Evolutionary conservation across 2,113 vertebrate species (phyloP).

Genomic region (Nothobranchius kuhntae): DNA sequence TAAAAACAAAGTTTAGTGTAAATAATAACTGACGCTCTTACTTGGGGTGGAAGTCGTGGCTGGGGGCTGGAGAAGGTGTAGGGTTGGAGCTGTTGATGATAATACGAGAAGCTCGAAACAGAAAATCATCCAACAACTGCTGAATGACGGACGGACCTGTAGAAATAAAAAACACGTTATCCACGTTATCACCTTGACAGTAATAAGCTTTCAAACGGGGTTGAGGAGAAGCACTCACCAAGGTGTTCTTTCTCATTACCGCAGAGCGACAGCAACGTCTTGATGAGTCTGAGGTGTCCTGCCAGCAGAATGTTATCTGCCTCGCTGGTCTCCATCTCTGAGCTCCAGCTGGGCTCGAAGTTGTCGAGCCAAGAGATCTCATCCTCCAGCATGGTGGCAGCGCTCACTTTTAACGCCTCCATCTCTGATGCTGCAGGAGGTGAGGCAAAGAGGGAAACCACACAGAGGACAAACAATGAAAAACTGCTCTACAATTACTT

Average conservation of each 20-base stretch:
- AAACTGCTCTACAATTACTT: not conserved
- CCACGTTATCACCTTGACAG: not conserved
- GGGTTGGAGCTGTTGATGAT: slow-evolving; percentile 96
- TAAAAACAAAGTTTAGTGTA: too few relatives aligned
- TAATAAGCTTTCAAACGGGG: not conserved
- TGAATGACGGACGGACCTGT: slow-evolving; percentile 95
- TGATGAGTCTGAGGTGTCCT: slow-evolving; percentile 95
- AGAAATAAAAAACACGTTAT: slow-evolving; percentile 11
- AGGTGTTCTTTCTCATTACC: slow-evolving; percentile 96
- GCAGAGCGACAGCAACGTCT: slow-evolving; percentile 95
- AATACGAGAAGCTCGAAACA: slow-evolving; percentile 98
- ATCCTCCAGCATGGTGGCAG: slow-evolving; percentile 95
- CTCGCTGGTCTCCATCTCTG: slow-evolving; percentile 95
- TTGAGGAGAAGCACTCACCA: slow-evolving; percentile 73
- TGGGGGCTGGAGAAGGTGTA: slow-evolving; percentile 87
- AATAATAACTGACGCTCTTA: slow-evolving; percentile 59
- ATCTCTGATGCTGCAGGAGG: slow-evolving; percentile 88
- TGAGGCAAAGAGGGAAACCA: not conserved
- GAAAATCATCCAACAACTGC: slow-evolving; percentile 96
- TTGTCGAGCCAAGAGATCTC: slow-evolving; percentile 99
- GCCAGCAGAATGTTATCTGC: slow-evolving; percentile 95
- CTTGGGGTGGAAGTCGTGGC: slow-evolving; percentile 98
- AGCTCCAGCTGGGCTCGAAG: slow-evolving; percentile 95
- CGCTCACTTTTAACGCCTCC: slow-evolving; percentile 93
- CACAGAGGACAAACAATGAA: not conserved